Evolutionary conservation across 2,888 invertebrate genomes (phyloP).

Genomic region (Hydriomena furcata): DNA sequence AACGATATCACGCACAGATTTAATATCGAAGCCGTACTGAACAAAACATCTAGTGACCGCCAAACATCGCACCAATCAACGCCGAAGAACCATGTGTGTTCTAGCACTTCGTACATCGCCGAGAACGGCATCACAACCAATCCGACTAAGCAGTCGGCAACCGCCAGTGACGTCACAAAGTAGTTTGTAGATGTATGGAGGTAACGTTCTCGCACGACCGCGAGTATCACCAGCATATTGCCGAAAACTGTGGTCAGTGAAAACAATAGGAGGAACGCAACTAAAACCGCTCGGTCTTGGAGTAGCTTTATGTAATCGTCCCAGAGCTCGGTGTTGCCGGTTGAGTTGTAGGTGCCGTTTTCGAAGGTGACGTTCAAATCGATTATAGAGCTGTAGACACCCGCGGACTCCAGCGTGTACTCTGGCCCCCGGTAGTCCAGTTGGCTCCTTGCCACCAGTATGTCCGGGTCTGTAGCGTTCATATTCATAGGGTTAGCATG

Average conservation of each 20-base stretch:
- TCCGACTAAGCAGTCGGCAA: conserved; percentile 98
- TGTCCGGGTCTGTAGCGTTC: conserved; percentile 69
- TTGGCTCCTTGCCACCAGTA: conserved; percentile 75
- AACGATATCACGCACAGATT: conserved; percentile 98
- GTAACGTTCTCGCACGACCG: conserved; percentile 96
- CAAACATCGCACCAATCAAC: conserved; percentile 98
- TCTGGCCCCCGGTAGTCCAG: conserved; percentile 66
- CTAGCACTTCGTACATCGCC: conserved; percentile 93
- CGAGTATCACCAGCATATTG: conserved; percentile 96
- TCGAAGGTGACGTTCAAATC: conserved; percentile 67
- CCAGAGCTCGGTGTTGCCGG: conserved; percentile 65
- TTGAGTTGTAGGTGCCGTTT: conserved; percentile 57
- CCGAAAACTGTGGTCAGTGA: conserved; percentile 97
- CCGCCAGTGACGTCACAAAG: conserved; percentile 97
- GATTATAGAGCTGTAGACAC: conserved; percentile 55
- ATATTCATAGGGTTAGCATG: conserved; percentile 70
- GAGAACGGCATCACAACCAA: conserved; percentile 99
- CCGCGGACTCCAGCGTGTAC: conserved; percentile 55
- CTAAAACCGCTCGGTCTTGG: conserved; percentile 89
- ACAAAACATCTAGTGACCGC: conserved; percentile 98
- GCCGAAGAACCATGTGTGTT: conserved; percentile 97
- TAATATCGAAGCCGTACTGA: conserved; percentile 98
- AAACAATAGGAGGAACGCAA: conserved; percentile 92
- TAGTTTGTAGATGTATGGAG: conserved; percentile 98
- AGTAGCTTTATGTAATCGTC: conserved; percentile 74